Conservation (phyloP, 2,797 vertebrate species). For the Cryptoprocta ferox region DNA sequence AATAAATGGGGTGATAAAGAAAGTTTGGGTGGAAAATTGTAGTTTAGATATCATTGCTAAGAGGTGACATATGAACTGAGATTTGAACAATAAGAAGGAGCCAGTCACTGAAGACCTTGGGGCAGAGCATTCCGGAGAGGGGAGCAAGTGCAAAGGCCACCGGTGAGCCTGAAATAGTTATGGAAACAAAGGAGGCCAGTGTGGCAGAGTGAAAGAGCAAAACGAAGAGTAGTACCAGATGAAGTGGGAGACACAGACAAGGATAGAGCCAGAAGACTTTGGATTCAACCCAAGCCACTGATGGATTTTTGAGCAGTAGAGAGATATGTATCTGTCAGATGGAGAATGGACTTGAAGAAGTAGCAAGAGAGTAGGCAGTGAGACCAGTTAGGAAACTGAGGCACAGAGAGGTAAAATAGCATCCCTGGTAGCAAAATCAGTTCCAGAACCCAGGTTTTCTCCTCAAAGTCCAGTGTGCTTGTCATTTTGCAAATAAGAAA, state of each 20-base stretch:
- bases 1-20: not conserved
- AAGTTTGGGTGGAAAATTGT: not conserved
- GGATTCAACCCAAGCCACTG: not conserved
- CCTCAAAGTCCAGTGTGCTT: not conserved
- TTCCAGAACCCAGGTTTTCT: not conserved
- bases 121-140: not conserved
- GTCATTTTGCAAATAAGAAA: slow-evolving; percentile 29
- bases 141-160: not conserved
- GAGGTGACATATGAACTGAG: not conserved
- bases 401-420: not conserved
- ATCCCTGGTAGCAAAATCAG: not conserved
- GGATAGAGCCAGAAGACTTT: not conserved
- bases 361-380: not conserved
- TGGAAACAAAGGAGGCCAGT: not conserved
- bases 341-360: not conserved
- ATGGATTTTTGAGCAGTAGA: not conserved
- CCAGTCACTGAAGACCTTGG: not conserved
- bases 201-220: not conserved
- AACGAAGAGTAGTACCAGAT: not conserved
- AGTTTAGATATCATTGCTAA: not conserved
- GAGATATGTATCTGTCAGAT: not conserved
- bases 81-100: not conserved
- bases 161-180: not conserved
- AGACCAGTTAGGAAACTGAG: not conserved
- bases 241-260: not conserved